A percentile compares a stretch with the other conserved stretches of the same genome.
Conservation (phyloP, 2,113 vertebrate species). For the Odobenus rosmarus region DNA sequence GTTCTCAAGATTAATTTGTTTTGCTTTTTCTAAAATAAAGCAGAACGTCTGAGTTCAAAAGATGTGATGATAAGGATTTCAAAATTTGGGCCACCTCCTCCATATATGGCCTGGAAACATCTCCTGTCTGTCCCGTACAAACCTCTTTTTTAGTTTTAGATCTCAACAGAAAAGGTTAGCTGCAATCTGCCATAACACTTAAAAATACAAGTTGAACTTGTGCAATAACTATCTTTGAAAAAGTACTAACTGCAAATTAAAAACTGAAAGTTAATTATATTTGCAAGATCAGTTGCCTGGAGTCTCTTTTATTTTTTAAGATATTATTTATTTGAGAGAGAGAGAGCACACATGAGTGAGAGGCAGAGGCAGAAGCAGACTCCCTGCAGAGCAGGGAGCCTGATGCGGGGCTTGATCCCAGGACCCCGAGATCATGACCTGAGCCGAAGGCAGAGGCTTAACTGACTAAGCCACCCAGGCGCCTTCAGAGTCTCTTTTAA, state of each 20-base stretch:
- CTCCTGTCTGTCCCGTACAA: not conserved
- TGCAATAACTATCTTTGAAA: not conserved
- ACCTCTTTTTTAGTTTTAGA: not conserved
- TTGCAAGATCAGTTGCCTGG: not conserved
- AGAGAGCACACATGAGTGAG: no score
- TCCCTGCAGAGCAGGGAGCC: no score
- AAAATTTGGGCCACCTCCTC: not conserved
- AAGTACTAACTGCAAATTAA: not conserved
- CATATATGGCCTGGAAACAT: not conserved
- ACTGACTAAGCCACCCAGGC: no score
- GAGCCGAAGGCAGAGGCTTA: no score
- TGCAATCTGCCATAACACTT: not conserved
- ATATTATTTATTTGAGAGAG: no score
- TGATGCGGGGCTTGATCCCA: no score
- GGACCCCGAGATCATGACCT: no score
- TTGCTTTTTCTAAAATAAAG: slow-evolving; percentile 40
- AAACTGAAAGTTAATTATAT: not conserved
- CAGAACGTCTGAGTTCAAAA: slow-evolving; percentile 18
- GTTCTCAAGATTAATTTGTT: not conserved
- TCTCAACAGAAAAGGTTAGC: not conserved
- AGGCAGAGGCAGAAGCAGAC: no score
- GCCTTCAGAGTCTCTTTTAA: no score
- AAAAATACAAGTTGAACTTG: not conserved
- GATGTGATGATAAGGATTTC: not conserved
- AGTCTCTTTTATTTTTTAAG: not conserved